Evolutionary conservation across 2,888 invertebrate species (phyloP).

Genomic region (Ephialtes manifestator): DNA sequence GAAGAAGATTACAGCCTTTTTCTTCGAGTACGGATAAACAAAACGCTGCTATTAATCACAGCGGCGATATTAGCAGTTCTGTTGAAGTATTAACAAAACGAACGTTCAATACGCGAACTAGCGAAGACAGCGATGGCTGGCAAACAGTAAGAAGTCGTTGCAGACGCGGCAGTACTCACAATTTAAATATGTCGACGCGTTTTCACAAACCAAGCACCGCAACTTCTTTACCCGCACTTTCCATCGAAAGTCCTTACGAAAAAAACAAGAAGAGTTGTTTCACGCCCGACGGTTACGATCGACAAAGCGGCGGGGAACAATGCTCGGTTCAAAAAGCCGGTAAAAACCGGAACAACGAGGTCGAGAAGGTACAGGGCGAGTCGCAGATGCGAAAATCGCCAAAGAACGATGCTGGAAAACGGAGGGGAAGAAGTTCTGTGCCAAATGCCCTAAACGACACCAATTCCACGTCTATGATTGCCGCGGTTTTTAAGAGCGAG

Average conservation of each 20-base stretch:
- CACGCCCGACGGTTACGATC: conserved; percentile 77
- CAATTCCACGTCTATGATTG: conserved; percentile 84
- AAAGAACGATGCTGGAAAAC: conserved; percentile 70
- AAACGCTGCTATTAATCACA: conserved; percentile 66
- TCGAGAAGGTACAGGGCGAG: conserved; percentile 75
- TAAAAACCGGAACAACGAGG: conserved; percentile 77
- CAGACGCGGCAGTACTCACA: conserved; percentile 89
- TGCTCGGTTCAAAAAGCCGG: conserved; percentile 76
- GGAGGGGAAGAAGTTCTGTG: conserved; percentile 60
- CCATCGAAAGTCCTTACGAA: conserved; percentile 79
- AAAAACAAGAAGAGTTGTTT: conserved; percentile 79
- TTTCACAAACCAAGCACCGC: conserved; percentile 95
- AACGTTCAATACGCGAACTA: conserved; percentile 80
- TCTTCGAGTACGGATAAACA: not conserved
- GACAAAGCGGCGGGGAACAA: conserved; percentile 69
- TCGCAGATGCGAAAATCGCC: conserved; percentile 72
- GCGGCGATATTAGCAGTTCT: conserved; percentile 80
- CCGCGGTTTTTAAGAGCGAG: conserved; percentile 84
- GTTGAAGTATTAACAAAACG: conserved; percentile 80
- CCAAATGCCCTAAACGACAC: conserved; percentile 74
- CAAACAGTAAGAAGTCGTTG: conserved; percentile 93
- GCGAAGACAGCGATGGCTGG: conserved; percentile 91
- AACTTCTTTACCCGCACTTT: conserved; percentile 92
- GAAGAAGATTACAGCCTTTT: conserved; percentile 75
- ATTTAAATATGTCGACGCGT: conserved; percentile 89